Percentiles rank a stretch among this genome's conserved stretches.
These are phyloP conservation scores for Malacosoma neustria DNA, from an alignment of 2,888 invertebrate species.

Conservation along the genomic window DNA sequence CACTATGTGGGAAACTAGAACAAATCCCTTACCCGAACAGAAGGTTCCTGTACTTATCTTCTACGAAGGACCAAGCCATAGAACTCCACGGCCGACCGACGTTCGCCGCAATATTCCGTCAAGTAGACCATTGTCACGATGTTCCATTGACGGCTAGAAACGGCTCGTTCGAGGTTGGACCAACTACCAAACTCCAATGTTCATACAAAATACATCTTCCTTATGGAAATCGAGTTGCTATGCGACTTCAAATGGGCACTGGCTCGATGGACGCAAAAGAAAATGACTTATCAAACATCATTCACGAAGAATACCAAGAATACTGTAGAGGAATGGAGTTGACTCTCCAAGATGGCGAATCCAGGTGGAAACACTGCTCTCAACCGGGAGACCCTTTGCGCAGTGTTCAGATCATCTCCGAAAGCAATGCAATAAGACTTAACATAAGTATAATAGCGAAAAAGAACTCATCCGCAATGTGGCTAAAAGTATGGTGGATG, in stretches of 20 bases:
- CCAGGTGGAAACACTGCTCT: conserved; percentile 76
- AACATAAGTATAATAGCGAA: conserved; percentile 56
- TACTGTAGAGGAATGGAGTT: conserved; percentile 74
- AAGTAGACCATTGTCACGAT: conserved; percentile 83
- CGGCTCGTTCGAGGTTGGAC: conserved; percentile 79
- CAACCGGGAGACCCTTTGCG: conserved; percentile 72
- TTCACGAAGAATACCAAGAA: conserved; percentile 46
- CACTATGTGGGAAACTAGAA: conserved; percentile 81
- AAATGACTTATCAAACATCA: conserved; percentile 44
- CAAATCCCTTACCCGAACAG: conserved; percentile 76
- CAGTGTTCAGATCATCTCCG: conserved; percentile 76
- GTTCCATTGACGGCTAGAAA: conserved; percentile 77
- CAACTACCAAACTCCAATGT: conserved; percentile 75
- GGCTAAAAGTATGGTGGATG: conserved; percentile 77
- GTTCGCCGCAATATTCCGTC: conserved; percentile 79
- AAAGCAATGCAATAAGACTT: conserved; percentile 70
- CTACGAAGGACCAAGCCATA: conserved; percentile 66
- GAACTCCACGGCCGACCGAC: conserved; percentile 77
- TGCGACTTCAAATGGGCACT: conserved; percentile 75
- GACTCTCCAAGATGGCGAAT: conserved; percentile 72
- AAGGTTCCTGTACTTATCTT: conserved; percentile 70
- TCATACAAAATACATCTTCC: conserved; percentile 81
- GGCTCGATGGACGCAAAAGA: conserved; percentile 44
- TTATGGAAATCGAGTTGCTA: conserved; percentile 80
- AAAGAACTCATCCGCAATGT: conserved; percentile 57